A percentile compares a stretch with the other conserved stretches of the same genome.
phyloP scores from a whole-genome alignment of 2,113 vertebrate genomes.

The Aramus guarauna region DNA sequence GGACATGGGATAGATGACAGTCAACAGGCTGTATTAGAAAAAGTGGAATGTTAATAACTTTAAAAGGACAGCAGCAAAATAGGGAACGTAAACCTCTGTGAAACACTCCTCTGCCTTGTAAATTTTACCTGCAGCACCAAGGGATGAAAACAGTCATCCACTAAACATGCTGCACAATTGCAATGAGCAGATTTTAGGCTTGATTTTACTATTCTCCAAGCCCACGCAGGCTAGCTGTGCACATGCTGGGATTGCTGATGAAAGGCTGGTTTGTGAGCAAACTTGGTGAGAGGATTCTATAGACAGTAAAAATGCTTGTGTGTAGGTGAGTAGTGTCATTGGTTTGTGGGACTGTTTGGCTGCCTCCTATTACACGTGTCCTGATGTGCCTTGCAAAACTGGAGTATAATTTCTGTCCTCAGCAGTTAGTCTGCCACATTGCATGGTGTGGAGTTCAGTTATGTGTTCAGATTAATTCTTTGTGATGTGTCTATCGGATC shows the following conservation, averaged over 20 bases:
- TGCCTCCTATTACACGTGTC: fast-evolving
- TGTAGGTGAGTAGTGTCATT: background rate
- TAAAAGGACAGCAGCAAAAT: background rate
- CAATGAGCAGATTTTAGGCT: background rate
- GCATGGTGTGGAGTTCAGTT: background rate
- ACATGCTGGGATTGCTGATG: background rate
- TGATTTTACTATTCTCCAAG: background rate
- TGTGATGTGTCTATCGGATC: background rate
- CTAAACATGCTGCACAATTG: background rate
- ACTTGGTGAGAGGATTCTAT: background rate
- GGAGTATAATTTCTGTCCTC: background rate
- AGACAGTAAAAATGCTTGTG: background rate
- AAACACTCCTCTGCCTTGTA: background rate
- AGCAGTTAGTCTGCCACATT: background rate
- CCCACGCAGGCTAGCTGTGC: background rate
- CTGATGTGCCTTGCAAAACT: background rate
- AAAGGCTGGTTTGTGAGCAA: background rate
- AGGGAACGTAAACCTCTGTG: background rate
- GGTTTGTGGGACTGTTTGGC: background rate
- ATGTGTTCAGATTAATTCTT: background rate
- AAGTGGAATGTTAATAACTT: background rate
- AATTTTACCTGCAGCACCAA: background rate
- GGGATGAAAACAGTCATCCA: background rate
- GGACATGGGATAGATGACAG: background rate
- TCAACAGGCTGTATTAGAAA: background rate